These are phyloP conservation scores for Mormyrus hasselquistii DNA, from an alignment of 2,797 vertebrate genomes.

Conservation along the genomic window DNA sequence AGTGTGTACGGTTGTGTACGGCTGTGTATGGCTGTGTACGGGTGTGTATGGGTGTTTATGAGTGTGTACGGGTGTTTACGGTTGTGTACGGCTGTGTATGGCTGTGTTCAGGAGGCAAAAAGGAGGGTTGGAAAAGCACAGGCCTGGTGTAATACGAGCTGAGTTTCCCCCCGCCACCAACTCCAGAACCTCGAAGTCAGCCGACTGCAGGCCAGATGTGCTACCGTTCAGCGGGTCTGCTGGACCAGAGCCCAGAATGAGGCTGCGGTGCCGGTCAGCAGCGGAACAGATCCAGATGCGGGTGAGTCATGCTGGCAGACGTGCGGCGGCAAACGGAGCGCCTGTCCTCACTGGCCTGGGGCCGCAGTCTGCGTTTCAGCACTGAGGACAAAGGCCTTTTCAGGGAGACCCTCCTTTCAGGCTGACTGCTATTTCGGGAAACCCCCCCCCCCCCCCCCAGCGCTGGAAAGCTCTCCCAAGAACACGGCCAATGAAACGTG, in stretches of 20 bases:
- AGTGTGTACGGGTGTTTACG: too few species aligned
- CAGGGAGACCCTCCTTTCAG: conserved; percentile 24
- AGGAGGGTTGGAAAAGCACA: not conserved
- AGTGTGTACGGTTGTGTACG: too few species aligned
- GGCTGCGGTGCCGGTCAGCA: conserved; percentile 33
- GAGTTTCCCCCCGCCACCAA: not conserved
- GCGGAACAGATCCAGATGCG: conserved; percentile 64
- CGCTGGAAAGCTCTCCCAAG: not conserved
- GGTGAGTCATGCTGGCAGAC: conserved; percentile 43
- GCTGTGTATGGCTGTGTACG: too few species aligned
- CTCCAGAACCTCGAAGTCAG: conserved; percentile 17
- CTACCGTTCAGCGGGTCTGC: conserved; percentile 49
- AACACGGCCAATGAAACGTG: not conserved
- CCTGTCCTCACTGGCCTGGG: conserved; percentile 32
- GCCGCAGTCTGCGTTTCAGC: conserved; percentile 29
- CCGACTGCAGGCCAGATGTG: conserved; percentile 50
- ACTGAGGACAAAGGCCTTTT: conserved; percentile 49
- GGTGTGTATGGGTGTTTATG: too few species aligned
- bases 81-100: too few species aligned
- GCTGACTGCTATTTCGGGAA: not conserved
- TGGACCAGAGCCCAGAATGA: conserved; percentile 33
- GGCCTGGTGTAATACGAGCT: not conserved
- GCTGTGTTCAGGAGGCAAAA: not conserved
- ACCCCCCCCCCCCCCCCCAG: not conserved
- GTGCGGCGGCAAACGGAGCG: conserved; percentile 32